Percentiles rank a stretch among this genome's conserved stretches.
Conservation (phyloP, 2,888 invertebrate species). For the Caprella mutica region DNA sequence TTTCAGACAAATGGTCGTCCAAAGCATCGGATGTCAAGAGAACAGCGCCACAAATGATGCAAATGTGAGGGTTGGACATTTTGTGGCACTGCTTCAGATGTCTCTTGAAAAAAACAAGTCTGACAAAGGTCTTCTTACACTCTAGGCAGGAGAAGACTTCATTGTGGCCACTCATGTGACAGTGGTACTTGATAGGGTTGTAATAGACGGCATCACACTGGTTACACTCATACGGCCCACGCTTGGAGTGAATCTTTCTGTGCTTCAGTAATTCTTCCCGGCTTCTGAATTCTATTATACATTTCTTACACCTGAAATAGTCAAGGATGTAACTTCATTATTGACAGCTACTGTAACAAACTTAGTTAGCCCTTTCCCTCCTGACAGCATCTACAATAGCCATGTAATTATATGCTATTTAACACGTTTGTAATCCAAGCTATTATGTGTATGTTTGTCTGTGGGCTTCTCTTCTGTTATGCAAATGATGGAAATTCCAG, state of each 20-base stretch:
- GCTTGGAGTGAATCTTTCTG: neutral
- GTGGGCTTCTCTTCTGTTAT: too few relatives aligned
- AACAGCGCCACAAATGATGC: constrained; percentile 1
- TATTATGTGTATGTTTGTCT: too few relatives aligned
- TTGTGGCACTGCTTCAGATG: constrained; percentile 7
- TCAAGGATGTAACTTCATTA: too few relatives aligned
- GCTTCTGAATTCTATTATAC: neutral
- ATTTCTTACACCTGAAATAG: neutral
- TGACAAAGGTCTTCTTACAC: neutral
- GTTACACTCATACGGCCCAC: neutral
- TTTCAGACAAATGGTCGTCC: neutral
- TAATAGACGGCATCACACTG: neutral
- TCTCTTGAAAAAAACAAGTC: constrained; percentile 1
- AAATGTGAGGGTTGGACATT: constrained; percentile 1
- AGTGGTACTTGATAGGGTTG: constrained; percentile 3
- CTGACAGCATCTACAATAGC: too few relatives aligned
- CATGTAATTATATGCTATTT: too few relatives aligned
- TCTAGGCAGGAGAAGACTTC: neutral
- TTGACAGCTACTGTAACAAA: too few relatives aligned
- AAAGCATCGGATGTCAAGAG: neutral
- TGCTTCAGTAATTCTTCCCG: neutral
- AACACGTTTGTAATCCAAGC: too few relatives aligned
- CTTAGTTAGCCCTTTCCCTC: too few relatives aligned
- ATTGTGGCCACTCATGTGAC: constrained; percentile 1
- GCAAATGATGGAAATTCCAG: too few relatives aligned